Percentiles rank a stretch among this genome's conserved stretches.
These are phyloP conservation scores for Erebia palarica DNA, from an alignment of 2,888 invertebrate genomes.

Conservation along the genomic window DNA sequence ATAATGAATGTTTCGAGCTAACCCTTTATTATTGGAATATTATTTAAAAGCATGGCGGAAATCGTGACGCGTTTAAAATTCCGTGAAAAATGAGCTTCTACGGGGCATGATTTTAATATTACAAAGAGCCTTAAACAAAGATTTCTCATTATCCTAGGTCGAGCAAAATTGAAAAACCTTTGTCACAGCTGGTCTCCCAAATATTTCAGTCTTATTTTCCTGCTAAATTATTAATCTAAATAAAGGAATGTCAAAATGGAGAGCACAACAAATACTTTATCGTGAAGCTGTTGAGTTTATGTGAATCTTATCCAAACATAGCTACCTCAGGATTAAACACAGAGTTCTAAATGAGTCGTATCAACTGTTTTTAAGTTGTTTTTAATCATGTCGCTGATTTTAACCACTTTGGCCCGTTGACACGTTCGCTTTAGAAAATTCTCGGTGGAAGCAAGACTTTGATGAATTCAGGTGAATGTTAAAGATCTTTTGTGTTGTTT, in stretches of 20 bases:
- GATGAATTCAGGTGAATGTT: no score
- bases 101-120: slow-evolving; percentile 30
- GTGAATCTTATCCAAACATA: no score
- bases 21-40: slow-evolving; percentile 18
- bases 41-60: slow-evolving; percentile 24
- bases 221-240: slow-evolving; percentile 19
- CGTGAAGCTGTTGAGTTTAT: not conserved
- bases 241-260: slow-evolving; percentile 14
- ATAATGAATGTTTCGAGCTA: not conserved
- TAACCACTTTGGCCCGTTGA: no score
- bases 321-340: no score
- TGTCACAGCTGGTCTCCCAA: slow-evolving; percentile 26
- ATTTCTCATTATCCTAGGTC: slow-evolving; percentile 31
- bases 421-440: no score
- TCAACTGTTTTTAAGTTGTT: no score
- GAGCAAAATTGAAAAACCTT: slow-evolving; percentile 24
- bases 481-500: no score
- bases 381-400: no score
- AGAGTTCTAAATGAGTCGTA: no score
- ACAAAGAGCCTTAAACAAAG: slow-evolving; percentile 30
- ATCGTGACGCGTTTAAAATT: slow-evolving; percentile 28
- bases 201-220: slow-evolving; percentile 22
- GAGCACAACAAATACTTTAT: not conserved
- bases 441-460: no score
- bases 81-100: slow-evolving; percentile 30